Conservation (phyloP, 2,113 vertebrate species). For the Oceanites oceanicus region DNA sequence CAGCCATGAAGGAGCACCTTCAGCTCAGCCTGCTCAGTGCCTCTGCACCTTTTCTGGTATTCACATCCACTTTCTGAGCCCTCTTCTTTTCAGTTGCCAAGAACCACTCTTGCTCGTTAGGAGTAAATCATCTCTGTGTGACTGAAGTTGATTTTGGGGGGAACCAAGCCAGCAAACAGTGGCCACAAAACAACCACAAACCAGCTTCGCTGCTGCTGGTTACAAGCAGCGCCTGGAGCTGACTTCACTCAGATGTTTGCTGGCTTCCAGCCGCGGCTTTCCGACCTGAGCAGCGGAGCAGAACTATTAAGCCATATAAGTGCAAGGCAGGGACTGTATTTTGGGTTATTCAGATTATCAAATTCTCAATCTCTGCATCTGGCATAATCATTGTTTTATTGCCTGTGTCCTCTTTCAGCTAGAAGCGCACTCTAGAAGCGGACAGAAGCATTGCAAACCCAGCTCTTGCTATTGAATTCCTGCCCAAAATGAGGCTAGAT, state of each 20-base stretch:
- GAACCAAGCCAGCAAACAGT: not conserved
- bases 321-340: not conserved
- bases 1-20: not conserved
- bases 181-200: not conserved
- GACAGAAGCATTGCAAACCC: not conserved
- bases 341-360: not conserved
- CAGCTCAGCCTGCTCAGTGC: not conserved
- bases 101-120: not conserved
- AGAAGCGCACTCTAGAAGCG: not conserved
- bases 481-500: not conserved
- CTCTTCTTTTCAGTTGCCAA: not conserved
- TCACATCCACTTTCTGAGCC: not conserved
- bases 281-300: not conserved
- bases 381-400: not conserved
- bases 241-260: not conserved
- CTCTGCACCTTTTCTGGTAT: not conserved
- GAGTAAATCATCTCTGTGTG: not conserved
- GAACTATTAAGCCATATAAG: not conserved
- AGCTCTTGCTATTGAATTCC: not conserved
- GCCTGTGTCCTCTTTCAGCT: not conserved
- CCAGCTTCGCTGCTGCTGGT: not conserved
- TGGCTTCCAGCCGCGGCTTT: not conserved
- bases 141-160: not conserved
- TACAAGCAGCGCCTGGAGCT: accelerated
- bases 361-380: not conserved